Evolutionary conservation across 1,140 invertebrate genomes (phyloP).

Genomic region (Penaeus indicus): DNA sequence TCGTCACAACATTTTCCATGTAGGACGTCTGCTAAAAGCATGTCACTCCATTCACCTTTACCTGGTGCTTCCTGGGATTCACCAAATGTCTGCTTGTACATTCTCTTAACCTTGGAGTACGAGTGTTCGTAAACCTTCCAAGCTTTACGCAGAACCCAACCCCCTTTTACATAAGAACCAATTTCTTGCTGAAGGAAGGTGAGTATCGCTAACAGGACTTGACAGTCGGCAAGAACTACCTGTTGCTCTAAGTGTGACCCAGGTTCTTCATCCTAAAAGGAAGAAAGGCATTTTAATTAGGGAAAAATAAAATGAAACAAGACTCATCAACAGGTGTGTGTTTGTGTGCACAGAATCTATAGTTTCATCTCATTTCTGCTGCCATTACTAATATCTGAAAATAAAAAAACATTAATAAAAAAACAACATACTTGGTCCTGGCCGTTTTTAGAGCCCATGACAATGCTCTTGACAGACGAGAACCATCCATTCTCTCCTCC

Average conservation of each 20-base stretch:
- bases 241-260: conserved; percentile 76
- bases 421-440: conserved; percentile 39
- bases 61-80: conserved; percentile 41
- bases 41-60: not conserved
- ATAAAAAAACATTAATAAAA: not conserved
- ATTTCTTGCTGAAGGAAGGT: conserved; percentile 79
- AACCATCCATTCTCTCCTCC: conserved; percentile 61
- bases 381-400: not conserved
- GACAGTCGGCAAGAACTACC: conserved; percentile 79
- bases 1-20: not conserved
- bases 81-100: conserved; percentile 52
- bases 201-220: conserved; percentile 78
- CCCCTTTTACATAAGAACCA: conserved; percentile 79
- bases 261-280: conserved; percentile 66
- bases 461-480: conserved; percentile 58
- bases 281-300: not conserved
- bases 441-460: conserved; percentile 42
- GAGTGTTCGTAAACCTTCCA: conserved; percentile 79
- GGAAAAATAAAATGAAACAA: not conserved
- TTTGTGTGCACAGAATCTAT: no score
- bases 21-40: no score
- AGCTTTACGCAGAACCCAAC: conserved; percentile 80
- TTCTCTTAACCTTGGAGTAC: conserved; percentile 48
- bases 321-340: not conserved
- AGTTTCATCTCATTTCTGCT: no score